These are phyloP conservation scores for Fistularia commersonii DNA, from an alignment of 2,797 vertebrate species.

Conservation along the genomic window DNA sequence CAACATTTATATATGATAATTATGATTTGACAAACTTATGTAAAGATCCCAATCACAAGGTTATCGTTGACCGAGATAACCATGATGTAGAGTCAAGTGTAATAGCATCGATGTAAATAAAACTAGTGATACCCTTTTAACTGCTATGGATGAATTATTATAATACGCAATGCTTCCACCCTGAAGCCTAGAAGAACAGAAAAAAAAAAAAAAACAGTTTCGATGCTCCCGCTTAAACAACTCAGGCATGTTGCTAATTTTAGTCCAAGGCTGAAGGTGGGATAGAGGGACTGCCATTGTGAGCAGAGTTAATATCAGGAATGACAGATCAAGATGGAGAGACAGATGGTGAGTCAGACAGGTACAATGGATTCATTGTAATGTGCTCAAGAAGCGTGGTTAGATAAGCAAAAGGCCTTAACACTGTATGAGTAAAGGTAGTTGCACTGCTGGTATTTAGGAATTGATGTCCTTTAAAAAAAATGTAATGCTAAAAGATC, in stretches of 20 bases:
- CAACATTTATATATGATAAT: no score
- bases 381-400: constrained; percentile 50
- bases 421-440: constrained; percentile 53
- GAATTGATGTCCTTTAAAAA: no score
- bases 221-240: constrained; percentile 47
- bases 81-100: no score
- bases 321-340: constrained; percentile 46
- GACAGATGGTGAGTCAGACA: constrained; percentile 50
- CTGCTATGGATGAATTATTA: no score
- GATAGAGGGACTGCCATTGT: constrained; percentile 26
- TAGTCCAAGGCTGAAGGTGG: constrained; percentile 14
- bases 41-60: no score
- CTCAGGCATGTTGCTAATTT: constrained; percentile 31
- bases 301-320: constrained; percentile 38
- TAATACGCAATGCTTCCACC: constrained; percentile 5
- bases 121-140: no score
- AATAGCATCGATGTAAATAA: no score
- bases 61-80: no score
- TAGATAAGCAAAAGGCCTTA: constrained; percentile 42
- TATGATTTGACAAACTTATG: no score
- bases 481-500: no score
- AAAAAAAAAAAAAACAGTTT: constrained; percentile 26
- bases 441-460: background rate
- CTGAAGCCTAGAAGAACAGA: constrained; percentile 31
- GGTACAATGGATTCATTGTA: constrained; percentile 31